Evolutionary conservation across 2,113 vertebrate species (phyloP).

Genomic region (Malurus elegans): DNA sequence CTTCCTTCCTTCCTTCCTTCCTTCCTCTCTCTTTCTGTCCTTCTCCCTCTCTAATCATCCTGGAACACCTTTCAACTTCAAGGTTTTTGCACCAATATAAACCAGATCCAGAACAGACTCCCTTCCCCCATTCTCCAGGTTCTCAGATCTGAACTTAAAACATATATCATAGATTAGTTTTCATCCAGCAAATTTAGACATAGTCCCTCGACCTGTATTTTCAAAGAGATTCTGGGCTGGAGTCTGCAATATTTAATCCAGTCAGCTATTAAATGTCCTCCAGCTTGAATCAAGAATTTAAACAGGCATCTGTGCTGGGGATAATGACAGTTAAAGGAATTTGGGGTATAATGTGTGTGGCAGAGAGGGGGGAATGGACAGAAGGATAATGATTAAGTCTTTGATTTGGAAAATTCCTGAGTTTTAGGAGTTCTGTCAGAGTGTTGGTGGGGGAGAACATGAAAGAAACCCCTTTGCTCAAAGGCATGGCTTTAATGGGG

Average conservation of each 20-base stretch:
- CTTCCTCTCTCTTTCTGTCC: background rate
- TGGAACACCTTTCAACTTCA: slow-evolving; percentile 67
- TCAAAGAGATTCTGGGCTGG: slow-evolving; percentile 69
- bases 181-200: slow-evolving; percentile 72
- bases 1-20: rapidly evolving
- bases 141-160: slow-evolving; percentile 74
- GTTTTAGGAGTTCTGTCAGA: slow-evolving; percentile 61
- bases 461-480: slow-evolving; percentile 66
- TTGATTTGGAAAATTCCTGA: slow-evolving; percentile 69
- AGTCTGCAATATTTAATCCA: slow-evolving; percentile 79
- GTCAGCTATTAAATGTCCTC: slow-evolving; percentile 77
- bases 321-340: slow-evolving; percentile 66
- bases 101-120: slow-evolving; percentile 64
- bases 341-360: slow-evolving; percentile 14
- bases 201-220: slow-evolving; percentile 73
- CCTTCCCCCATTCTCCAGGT: slow-evolving; percentile 29
- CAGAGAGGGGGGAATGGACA: background rate
- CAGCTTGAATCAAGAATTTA: slow-evolving; percentile 72
- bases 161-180: slow-evolving; percentile 79
- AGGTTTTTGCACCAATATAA: slow-evolving; percentile 67
- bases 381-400: slow-evolving; percentile 28
- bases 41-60: background rate
- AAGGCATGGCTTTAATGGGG: slow-evolving; percentile 65
- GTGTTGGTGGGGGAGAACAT: slow-evolving; percentile 44
- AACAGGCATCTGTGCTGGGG: slow-evolving; percentile 48